These are phyloP conservation scores for Paracyclopina nana DNA, from an alignment of 1,140 invertebrate genomes.

Conservation along the genomic window DNA sequence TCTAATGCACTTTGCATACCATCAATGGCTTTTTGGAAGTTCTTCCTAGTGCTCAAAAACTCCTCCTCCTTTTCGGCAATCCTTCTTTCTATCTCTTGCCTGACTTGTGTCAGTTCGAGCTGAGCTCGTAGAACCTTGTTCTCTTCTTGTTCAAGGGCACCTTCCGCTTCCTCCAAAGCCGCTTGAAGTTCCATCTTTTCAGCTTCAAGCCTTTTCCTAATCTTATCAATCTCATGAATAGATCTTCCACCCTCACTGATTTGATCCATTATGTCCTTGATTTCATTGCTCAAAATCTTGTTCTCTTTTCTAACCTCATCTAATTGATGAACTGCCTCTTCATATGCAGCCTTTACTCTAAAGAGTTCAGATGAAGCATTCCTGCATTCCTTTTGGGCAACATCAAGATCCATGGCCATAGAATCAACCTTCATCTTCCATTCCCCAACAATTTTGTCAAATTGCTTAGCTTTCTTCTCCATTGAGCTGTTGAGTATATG, in stretches of 20 bases:
- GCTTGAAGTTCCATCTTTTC: slow-evolving; percentile 96
- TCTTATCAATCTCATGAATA: slow-evolving; percentile 96
- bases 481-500: slow-evolving; percentile 36
- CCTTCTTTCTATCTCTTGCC: slow-evolving; percentile 49
- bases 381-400: slow-evolving; percentile 94
- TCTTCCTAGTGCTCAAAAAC: slow-evolving; percentile 58
- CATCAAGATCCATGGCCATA: slow-evolving; percentile 86
- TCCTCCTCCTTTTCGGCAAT: slow-evolving; percentile 37
- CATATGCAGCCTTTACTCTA: slow-evolving; percentile 91
- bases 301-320: slow-evolving; percentile 95
- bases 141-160: slow-evolving; percentile 42
- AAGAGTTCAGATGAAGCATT: slow-evolving; percentile 98
- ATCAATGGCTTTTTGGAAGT: slow-evolving; percentile 94
- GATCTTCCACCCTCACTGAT: slow-evolving; percentile 85
- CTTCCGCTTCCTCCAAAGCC: slow-evolving; percentile 94
- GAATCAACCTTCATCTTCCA: slow-evolving; percentile 99
- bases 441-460: slow-evolving; percentile 98
- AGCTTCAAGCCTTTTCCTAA: slow-evolving; percentile 86
- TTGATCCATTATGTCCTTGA: slow-evolving; percentile 96
- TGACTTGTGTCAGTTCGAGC: slow-evolving; percentile 37
- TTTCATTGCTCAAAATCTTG: slow-evolving; percentile 95
- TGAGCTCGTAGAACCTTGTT: slow-evolving; percentile 35
- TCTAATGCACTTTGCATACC: slow-evolving; percentile 98
- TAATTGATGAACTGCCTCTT: slow-evolving; percentile 89
- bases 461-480: slow-evolving; percentile 92